phyloP scores from a whole-genome alignment of 2,797 vertebrate genomes.

The Aratinga solstitialis region DNA sequence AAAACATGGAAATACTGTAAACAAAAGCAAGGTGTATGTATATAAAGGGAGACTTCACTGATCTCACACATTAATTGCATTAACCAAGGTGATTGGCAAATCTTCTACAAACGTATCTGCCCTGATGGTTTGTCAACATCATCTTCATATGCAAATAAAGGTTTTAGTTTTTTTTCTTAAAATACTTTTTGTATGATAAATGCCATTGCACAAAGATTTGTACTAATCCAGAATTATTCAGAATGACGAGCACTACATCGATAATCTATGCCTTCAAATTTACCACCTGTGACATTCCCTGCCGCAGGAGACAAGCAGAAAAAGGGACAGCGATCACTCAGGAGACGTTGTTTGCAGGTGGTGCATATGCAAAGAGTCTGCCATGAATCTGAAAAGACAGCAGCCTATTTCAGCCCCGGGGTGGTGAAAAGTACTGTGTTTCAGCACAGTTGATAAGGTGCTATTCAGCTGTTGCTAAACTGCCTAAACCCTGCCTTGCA shows the following conservation, averaged over 20 bases:
- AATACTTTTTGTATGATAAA: not conserved
- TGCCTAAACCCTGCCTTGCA: not conserved
- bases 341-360: not conserved
- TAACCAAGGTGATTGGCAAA: not conserved
- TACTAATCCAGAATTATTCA: not conserved
- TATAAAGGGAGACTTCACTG: not conserved
- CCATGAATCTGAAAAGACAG: slow-evolving; percentile 22
- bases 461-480: not conserved
- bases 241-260: not conserved
- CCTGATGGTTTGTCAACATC: not conserved
- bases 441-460: not conserved
- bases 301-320: not conserved
- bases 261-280: not conserved
- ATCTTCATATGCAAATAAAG: not conserved
- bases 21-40: not conserved
- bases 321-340: not conserved
- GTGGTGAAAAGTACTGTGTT: not conserved
- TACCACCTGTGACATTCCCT: not conserved
- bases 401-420: not conserved
- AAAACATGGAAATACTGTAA: not conserved
- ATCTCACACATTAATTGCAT: not conserved
- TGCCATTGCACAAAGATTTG: not conserved
- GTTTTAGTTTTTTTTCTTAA: accelerated
- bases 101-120: not conserved
- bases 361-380: not conserved